These are phyloP conservation scores for Drosophila nikananu DNA, from an alignment of 1,140 invertebrate species.

Conservation along the genomic window DNA sequence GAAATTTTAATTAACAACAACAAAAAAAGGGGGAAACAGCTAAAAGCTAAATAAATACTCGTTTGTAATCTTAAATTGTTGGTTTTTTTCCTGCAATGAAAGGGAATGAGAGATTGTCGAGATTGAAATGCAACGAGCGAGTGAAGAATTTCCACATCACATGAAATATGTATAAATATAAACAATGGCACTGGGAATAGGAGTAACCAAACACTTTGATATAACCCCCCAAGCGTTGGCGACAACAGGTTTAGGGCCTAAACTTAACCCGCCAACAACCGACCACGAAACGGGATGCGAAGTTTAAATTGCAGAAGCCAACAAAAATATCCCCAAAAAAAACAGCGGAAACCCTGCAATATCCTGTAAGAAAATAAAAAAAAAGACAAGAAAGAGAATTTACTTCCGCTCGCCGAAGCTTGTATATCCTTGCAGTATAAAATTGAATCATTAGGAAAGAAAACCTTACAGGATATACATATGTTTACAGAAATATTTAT, in stretches of 20 bases:
- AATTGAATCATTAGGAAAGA: too few relatives aligned
- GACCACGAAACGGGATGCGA: conserved; percentile 12
- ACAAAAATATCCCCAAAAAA: conserved; percentile 26
- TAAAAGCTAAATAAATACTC: conserved; percentile 14
- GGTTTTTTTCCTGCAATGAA: conserved; percentile 19
- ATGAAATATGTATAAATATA: conserved; percentile 41
- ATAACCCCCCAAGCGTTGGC: conserved; percentile 1
- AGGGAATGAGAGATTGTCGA: not conserved
- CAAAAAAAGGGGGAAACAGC: conserved; percentile 10
- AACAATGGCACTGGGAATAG: conserved; percentile 25
- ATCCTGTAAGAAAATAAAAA: conserved; percentile 4
- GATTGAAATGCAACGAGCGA: not conserved
- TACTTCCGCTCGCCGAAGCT: not conserved
- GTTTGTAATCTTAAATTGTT: conserved; percentile 4
- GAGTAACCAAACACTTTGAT: conserved; percentile 51
- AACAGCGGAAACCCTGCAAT: conserved; percentile 27
- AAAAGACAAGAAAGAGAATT: not conserved
- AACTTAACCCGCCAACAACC: not conserved
- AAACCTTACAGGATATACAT: too few relatives aligned
- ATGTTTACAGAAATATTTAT: too few relatives aligned
- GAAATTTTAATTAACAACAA: conserved; percentile 44
- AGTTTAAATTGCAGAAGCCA: conserved; percentile 51
- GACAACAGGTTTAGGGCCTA: conserved; percentile 5
- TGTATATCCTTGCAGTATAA: not conserved
- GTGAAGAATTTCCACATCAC: conserved; percentile 10